These are phyloP conservation scores for Piprites chloris DNA, from an alignment of 2,113 vertebrate species.

Conservation along the genomic window DNA sequence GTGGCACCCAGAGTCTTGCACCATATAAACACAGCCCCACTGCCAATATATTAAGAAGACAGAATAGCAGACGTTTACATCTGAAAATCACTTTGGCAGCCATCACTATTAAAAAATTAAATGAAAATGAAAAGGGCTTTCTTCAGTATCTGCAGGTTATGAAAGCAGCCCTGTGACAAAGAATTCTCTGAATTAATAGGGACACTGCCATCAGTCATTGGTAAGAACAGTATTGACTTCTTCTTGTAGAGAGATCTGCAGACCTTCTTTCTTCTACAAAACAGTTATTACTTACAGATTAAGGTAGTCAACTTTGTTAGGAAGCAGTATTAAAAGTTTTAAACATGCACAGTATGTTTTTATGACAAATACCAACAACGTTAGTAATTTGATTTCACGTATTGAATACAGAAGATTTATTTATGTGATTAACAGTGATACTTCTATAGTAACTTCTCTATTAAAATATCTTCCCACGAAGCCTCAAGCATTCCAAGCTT, in stretches of 20 bases:
- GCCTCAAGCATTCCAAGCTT: background rate
- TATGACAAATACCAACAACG: background rate
- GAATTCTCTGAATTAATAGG: background rate
- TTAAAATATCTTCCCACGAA: slow-evolving; percentile 6
- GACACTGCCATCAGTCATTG: background rate
- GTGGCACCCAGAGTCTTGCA: background rate
- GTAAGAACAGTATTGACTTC: background rate
- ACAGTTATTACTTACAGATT: background rate
- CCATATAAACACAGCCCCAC: background rate
- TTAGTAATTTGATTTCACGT: background rate
- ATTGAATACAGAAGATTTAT: background rate
- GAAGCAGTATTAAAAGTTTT: background rate
- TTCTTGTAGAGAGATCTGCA: background rate
- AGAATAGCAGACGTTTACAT: background rate
- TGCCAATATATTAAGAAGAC: background rate
- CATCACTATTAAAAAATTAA: background rate
- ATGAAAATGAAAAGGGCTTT: background rate
- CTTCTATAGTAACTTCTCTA: background rate
- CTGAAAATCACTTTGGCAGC: background rate
- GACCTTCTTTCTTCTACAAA: background rate
- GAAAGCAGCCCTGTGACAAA: background rate
- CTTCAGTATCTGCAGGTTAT: background rate
- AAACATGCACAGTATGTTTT: background rate
- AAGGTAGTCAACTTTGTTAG: background rate
- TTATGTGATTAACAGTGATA: background rate